Conservation (phyloP, 30 jellyfish, hydroid and myxozoan species). For the Euphysa ruthae region DNA sequence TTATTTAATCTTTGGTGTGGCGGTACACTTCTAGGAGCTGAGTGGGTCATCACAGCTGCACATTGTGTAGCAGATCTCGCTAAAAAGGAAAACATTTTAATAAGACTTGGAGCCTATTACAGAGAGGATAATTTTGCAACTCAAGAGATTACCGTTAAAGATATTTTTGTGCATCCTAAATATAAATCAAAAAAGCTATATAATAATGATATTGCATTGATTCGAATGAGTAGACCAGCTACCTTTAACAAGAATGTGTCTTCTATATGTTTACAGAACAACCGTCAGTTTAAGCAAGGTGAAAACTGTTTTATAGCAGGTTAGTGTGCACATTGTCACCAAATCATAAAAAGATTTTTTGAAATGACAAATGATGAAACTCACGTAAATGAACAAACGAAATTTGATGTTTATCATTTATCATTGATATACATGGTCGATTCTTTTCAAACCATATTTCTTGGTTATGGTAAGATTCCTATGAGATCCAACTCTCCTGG, state of each 20-base stretch:
- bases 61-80: conserved; percentile 47
- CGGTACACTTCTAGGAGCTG: conserved; percentile 32
- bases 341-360: too few relatives aligned
- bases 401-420: too few relatives aligned
- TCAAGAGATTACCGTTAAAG: background rate
- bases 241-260: background rate
- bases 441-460: too few relatives aligned
- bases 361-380: too few relatives aligned
- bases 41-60: conserved; percentile 63
- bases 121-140: background rate
- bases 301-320: conserved; percentile 46
- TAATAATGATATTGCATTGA: conserved; percentile 48
- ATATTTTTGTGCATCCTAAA: conserved; percentile 36
- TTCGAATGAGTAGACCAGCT: conserved; percentile 34
- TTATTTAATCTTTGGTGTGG: conserved; percentile 29
- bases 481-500: too few relatives aligned
- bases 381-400: too few relatives aligned
- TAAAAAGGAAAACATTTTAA: background rate
- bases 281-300: conserved; percentile 14
- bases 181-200: conserved; percentile 8
- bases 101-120: background rate
- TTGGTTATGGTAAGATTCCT: too few relatives aligned
- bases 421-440: too few relatives aligned
- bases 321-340: too few relatives aligned
- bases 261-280: conserved; percentile 27